Conservation (phyloP, 2,113 vertebrate species). For the Peromyscus polionotus region DNA sequence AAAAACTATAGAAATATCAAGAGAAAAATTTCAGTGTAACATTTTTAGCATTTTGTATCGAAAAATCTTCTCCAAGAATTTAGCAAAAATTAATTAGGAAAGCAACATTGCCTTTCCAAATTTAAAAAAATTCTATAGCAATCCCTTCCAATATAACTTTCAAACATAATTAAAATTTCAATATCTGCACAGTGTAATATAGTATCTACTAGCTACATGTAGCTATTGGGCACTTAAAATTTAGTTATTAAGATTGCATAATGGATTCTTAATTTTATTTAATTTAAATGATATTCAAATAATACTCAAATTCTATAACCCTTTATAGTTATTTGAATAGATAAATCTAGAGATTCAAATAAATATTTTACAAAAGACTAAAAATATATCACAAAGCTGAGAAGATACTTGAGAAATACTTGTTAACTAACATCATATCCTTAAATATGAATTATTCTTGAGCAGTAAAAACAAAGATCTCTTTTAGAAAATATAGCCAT, state of each 20-base stretch:
- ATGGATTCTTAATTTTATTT: conserved; percentile 24
- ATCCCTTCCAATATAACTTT: neutral
- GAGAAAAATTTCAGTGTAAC: neutral
- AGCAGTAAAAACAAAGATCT: neutral
- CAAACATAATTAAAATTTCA: conserved; percentile 19
- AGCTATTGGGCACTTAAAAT: neutral
- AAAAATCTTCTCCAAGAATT: neutral
- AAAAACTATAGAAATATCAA: neutral
- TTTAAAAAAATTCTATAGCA: neutral
- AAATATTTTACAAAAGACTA: neutral
- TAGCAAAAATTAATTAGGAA: conserved; percentile 31
- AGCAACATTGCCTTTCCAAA: neutral
- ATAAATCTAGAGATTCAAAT: neutral
- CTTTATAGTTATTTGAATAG: neutral
- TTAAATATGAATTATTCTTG: neutral
- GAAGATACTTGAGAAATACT: neutral
- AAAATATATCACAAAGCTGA: neutral
- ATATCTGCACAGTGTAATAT: neutral
- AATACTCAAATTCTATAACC: neutral
- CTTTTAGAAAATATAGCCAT: neutral
- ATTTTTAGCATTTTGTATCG: neutral
- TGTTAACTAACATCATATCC: neutral
- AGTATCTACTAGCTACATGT: neutral
- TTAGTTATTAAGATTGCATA: neutral
- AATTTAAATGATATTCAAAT: neutral